Percentiles rank a stretch among this genome's conserved stretches.
These are phyloP conservation scores for Muscicapa adusta DNA, from an alignment of 2,113 vertebrate species.

Conservation along the genomic window DNA sequence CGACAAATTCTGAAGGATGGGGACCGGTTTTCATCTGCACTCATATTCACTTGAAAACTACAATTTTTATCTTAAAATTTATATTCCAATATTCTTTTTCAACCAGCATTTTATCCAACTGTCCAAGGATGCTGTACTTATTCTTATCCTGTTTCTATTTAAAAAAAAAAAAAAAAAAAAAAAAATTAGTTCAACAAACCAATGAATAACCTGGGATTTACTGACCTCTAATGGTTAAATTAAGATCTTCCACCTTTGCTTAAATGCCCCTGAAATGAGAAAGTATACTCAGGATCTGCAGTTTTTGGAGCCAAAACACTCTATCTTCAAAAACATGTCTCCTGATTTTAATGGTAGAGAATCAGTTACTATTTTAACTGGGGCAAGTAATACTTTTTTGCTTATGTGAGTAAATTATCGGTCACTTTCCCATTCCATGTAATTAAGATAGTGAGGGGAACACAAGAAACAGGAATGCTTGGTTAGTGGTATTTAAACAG, in stretches of 20 bases:
- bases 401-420: background rate
- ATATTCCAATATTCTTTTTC: background rate
- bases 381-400: background rate
- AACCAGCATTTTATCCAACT: background rate
- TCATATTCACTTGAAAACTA: background rate
- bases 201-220: conserved; percentile 18
- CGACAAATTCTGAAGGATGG: background rate
- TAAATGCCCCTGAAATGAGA: background rate
- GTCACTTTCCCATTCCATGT: background rate
- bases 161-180: background rate
- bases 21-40: background rate
- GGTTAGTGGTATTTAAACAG: background rate
- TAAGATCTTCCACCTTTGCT: background rate
- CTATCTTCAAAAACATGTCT: background rate
- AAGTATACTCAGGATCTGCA: background rate
- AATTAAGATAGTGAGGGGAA: background rate
- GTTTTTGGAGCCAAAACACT: background rate
- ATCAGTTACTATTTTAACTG: background rate
- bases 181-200: background rate
- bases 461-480: background rate
- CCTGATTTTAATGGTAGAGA: background rate
- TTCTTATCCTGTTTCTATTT: background rate
- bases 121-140: background rate
- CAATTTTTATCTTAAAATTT: background rate
- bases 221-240: conserved; percentile 67